Conservation (phyloP, 2,888 invertebrate species). For the Xanthorhoe spadicearia region DNA sequence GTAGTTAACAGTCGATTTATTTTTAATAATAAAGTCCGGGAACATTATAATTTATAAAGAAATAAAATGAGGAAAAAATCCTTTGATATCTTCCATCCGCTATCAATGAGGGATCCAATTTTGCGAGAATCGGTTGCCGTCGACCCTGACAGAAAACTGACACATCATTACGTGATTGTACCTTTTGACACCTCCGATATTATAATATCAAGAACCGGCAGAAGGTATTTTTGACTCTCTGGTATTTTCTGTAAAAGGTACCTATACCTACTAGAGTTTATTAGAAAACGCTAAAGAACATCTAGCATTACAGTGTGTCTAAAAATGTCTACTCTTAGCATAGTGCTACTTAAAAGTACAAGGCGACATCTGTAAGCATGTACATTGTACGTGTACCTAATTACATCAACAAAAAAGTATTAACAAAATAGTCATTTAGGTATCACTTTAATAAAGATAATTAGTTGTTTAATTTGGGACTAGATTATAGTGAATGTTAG, state of each 20-base stretch:
- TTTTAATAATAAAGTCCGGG: not conserved
- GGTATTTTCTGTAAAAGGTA: too few species aligned
- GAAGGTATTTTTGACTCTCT: not conserved
- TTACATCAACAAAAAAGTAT: not conserved
- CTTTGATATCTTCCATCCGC: slow-evolving; percentile 54
- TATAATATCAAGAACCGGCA: slow-evolving; percentile 53
- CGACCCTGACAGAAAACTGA: slow-evolving; percentile 62
- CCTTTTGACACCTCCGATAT: slow-evolving; percentile 63
- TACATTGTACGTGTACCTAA: too few species aligned
- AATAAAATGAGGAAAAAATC: slow-evolving; percentile 47
- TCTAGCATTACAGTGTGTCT: too few species aligned
- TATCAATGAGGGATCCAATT: slow-evolving; percentile 74
- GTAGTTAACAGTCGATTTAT: not conserved
- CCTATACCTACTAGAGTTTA: not conserved
- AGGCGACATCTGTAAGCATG: not conserved
- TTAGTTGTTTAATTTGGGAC: too few species aligned
- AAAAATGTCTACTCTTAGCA: too few species aligned
- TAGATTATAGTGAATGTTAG: too few species aligned
- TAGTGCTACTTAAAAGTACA: too few species aligned
- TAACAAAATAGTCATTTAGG: too few species aligned
- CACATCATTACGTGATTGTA: slow-evolving; percentile 76
- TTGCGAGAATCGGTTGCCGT: slow-evolving; percentile 54
- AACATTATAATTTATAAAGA: slow-evolving; percentile 13
- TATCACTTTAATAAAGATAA: too few species aligned
- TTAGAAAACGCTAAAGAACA: too few species aligned